A percentile compares a stretch with the other conserved stretches of the same genome.
Conservation (phyloP, 2,888 invertebrate genomes). For the Tholera decimalis region DNA sequence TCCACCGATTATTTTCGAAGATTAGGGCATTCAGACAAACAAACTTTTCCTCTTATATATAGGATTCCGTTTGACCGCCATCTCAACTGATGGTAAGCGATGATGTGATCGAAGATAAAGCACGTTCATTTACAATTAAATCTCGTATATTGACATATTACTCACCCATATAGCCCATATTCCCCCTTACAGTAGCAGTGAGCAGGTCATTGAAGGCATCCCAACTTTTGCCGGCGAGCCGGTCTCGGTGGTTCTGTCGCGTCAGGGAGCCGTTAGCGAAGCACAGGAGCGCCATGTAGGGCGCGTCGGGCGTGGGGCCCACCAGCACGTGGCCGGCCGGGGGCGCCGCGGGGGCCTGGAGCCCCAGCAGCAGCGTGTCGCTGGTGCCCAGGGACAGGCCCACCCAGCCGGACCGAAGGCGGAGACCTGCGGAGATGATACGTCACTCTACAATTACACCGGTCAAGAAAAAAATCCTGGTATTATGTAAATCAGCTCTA, state of each 20-base stretch:
- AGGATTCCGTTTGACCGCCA: too few relatives aligned
- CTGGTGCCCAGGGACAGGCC: slow-evolving; percentile 98
- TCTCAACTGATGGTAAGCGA: too few relatives aligned
- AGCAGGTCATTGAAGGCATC: slow-evolving; percentile 95
- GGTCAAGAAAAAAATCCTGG: too few relatives aligned
- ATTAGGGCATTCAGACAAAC: too few relatives aligned
- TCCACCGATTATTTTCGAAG: too few relatives aligned
- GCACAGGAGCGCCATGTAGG: slow-evolving; percentile 97
- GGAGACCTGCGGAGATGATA: slow-evolving; percentile 93
- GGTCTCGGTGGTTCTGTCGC: slow-evolving; percentile 95
- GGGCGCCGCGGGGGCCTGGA: slow-evolving; percentile 93
- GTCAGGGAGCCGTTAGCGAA: slow-evolving; percentile 98
- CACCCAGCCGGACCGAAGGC: slow-evolving; percentile 95
- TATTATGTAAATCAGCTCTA: too few relatives aligned
- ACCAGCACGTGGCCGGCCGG: slow-evolving; percentile 96
- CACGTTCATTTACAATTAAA: too few relatives aligned
- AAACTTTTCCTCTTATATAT: too few relatives aligned
- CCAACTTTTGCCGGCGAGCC: slow-evolving; percentile 95
- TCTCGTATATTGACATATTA: too few relatives aligned
- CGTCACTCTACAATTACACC: too few relatives aligned
- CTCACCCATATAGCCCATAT: slow-evolving; percentile 97
- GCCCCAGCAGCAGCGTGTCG: slow-evolving; percentile 96
- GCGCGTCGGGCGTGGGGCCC: slow-evolving; percentile 95
- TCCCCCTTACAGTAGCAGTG: slow-evolving; percentile 96
- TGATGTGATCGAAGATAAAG: too few relatives aligned